Evolutionary conservation across 2,888 invertebrate genomes (phyloP), one percentile per base, ranked within the genome.

Genomic region (Volucella zonaria): DNA sequence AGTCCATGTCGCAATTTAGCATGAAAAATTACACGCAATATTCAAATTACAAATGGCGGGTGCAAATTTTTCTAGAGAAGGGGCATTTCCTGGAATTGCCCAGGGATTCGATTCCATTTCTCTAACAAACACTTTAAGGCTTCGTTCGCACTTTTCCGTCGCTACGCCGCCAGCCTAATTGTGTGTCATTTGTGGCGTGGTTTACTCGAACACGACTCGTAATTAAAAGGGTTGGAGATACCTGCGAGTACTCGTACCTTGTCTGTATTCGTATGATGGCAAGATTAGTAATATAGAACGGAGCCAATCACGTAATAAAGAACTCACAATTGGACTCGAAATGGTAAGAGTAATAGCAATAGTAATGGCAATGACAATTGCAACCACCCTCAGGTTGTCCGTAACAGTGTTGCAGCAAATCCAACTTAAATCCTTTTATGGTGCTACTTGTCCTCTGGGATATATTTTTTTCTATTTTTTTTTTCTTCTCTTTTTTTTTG

Each of bases 21-120:
- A 85, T 85, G 81, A 81, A 68, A 77, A 81, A 85, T 81, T 38
- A 59, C 85, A 85, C 85, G 81, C 85, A 68, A 81, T 85, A 80
- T 77, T 81, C 77, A 61, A 81, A 77, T 85, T 81, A 85, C 85
- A 67, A 78, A 68, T 75, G 79, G 74, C 52, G 40, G 31, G 14
- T 62, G 11, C 15, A 14, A 51, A 52, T 74, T 38, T 58, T 8
- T 1, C 14, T 43, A 0, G 9, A 12, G 49, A 38, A 18, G 78
- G 58, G 40, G n/a, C 56, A 64, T 74, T 82, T 83, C 82, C 64
- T 38, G 51, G 82, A 83, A 82, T 74, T 79, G 64, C 11, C 51
- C 12, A 40, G 64, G 45, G 8, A 61, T 18, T 67, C 68, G 67
- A 67, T 59, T 77, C 59, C 61, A 77, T 71, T 61, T 67, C 59